Evolutionary conservation across 1,140 invertebrate genomes (phyloP), one percentile per base, ranked within the genome.

Genomic region (Elymnias hypermnestra): DNA sequence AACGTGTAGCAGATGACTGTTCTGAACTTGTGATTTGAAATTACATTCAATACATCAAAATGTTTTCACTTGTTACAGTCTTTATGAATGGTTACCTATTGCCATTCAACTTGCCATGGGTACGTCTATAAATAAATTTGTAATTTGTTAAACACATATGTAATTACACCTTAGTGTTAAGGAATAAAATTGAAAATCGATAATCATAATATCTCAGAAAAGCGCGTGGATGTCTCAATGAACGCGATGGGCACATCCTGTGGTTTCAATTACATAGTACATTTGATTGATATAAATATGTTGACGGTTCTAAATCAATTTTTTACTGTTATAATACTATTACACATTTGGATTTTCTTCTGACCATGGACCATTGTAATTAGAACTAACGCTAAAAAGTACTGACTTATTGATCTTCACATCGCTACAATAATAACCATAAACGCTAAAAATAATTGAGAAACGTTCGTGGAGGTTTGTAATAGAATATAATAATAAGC

Each of bases 231-330:
- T 33, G 31, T 42, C 55, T 75, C 57, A 76, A 75, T 73, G 63
- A 51, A 47, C 44, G 52, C 68, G 59, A 79, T 76, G 61, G 63
- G 64, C 49, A 65, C 73, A 75, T 75, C 72, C 73, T 81, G 73
- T 59, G 55, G 70, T 60, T 72, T n/a, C 68, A 71, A 79, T 78
- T 78, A 72, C 71, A 70, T 59, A 56, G 65, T 64, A 75, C 59
- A 46, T 63, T 68, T 69, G 70, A 73, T 72, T 72, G 67, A 69
- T 77, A 65, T 42, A 49, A 61, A 63, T 59, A 48, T 50, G 61
- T 59, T 48, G 45, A 40, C 25, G 37, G 23, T 31, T 37, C 45
- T n/a, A n/a, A n/a, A n/a, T n/a, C n/a, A n/a, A n/a, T n/a, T n/a
- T n/a, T n/a, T n/a, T n/a, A n/a, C n/a, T n/a, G n/a, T n/a, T n/a